phyloP scores from a whole-genome alignment of 2,797 vertebrate species.

The Protonibea diacanthus region DNA sequence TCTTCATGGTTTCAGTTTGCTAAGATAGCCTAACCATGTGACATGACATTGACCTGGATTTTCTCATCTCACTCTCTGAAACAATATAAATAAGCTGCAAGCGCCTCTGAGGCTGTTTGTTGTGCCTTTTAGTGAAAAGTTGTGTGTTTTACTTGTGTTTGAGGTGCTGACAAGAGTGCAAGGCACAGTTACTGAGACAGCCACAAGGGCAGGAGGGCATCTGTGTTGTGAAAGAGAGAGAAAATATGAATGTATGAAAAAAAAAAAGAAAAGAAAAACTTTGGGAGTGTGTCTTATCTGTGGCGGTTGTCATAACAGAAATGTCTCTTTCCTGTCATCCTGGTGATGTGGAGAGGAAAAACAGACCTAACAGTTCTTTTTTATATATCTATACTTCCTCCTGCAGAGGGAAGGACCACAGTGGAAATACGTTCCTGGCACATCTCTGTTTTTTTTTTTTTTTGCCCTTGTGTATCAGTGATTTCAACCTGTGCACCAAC shows the following conservation, averaged over 20 bases:
- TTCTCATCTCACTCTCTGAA: not conserved
- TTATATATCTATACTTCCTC: not conserved
- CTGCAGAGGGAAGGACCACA: not conserved
- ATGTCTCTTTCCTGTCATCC: constrained; percentile 25
- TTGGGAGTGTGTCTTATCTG: not conserved
- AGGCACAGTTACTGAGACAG: not conserved
- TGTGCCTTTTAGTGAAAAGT: constrained; percentile 1
- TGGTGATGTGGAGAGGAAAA: constrained; percentile 5
- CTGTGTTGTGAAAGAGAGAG: not conserved
- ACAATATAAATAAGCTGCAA: not conserved
- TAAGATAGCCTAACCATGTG: not conserved
- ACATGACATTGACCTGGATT: not conserved
- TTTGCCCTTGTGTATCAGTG: constrained; percentile 47
- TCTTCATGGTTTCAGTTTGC: not conserved
- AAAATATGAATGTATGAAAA: not conserved
- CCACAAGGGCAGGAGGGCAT: not conserved
- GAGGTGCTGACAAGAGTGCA: constrained; percentile 3
- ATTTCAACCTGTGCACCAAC: constrained; percentile 19
- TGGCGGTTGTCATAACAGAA: constrained; percentile 31
- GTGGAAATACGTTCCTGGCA: constrained; percentile 3
- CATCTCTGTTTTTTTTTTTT: not conserved
- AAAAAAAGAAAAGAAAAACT: not conserved
- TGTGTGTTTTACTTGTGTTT: constrained; percentile 25
- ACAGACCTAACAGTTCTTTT: not conserved
- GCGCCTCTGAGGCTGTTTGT: constrained; percentile 3